Conservation (phyloP, 2,888 invertebrate species). For the Synanthedon andrenaeformis region DNA sequence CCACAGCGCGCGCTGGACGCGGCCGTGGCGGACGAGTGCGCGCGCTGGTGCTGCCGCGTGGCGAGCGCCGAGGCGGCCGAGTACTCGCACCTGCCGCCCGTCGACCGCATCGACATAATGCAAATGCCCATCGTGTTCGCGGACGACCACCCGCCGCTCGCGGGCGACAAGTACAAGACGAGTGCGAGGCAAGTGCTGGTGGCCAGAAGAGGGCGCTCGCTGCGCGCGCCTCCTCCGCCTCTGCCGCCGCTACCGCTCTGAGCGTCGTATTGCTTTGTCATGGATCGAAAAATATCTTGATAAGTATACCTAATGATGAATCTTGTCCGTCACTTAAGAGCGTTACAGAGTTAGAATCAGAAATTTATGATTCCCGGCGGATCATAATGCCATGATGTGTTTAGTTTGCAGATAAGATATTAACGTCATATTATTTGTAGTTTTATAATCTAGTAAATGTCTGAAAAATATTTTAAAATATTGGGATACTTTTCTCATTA, state of each 20-base stretch:
- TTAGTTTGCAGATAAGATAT: too few species aligned
- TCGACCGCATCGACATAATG: constrained; percentile 57
- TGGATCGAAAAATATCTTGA: too few species aligned
- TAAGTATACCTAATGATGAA: too few species aligned
- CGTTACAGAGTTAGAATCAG: too few species aligned
- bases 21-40: constrained; percentile 27
- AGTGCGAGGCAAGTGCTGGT: constrained; percentile 6
- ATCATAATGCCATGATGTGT: too few species aligned
- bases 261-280: not conserved
- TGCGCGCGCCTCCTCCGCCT: not conserved
- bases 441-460: too few species aligned
- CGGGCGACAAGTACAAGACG: constrained; percentile 2
- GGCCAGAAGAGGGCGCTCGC: constrained; percentile 1
- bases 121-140: constrained; percentile 74
- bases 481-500: too few species aligned
- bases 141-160: constrained; percentile 46
- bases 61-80: constrained; percentile 7
- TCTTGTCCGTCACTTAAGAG: too few species aligned
- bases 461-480: too few species aligned
- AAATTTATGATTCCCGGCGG: too few species aligned
- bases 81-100: constrained; percentile 21
- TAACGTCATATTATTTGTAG: too few species aligned
- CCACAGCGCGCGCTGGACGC: constrained; percentile 80
- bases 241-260: not conserved
- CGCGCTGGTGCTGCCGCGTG: not conserved